These are phyloP conservation scores for Anoura caudifer DNA, from an alignment of 2,113 vertebrate genomes.

Conservation along the genomic window DNA sequence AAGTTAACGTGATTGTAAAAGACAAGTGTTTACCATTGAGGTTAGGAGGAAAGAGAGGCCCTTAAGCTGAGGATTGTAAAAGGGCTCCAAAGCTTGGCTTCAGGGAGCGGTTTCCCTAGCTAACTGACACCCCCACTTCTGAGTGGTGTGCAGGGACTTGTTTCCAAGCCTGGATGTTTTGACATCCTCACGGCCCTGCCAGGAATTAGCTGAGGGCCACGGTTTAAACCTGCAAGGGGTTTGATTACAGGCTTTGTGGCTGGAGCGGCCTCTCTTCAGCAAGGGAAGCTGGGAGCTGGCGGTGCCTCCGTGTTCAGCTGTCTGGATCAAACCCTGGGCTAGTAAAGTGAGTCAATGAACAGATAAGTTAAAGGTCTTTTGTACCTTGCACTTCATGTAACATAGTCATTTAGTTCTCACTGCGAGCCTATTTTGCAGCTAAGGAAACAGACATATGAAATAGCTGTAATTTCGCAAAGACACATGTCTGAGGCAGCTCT, in stretches of 20 bases:
- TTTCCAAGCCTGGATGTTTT: not conserved
- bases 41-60: not conserved
- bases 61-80: not conserved
- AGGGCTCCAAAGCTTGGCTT: not conserved
- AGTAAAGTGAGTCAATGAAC: not conserved
- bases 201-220: not conserved
- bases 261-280: not conserved
- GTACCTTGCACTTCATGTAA: not conserved
- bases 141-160: not conserved
- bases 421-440: not conserved
- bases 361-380: not conserved
- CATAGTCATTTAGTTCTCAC: not conserved
- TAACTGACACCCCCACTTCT: not conserved
- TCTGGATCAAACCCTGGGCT: not conserved
- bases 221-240: not conserved
- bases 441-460: not conserved
- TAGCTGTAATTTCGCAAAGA: not conserved
- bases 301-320: not conserved
- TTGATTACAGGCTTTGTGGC: not conserved
- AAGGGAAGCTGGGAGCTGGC: not conserved
- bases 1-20: not conserved
- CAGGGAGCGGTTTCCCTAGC: not conserved
- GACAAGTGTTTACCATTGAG: not conserved
- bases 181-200: not conserved
- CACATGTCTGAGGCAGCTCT: not conserved